Evolutionary conservation across 2,888 invertebrate species (phyloP), one percentile per base, ranked within the genome.

Genomic region (Phaonia tiefii): DNA sequence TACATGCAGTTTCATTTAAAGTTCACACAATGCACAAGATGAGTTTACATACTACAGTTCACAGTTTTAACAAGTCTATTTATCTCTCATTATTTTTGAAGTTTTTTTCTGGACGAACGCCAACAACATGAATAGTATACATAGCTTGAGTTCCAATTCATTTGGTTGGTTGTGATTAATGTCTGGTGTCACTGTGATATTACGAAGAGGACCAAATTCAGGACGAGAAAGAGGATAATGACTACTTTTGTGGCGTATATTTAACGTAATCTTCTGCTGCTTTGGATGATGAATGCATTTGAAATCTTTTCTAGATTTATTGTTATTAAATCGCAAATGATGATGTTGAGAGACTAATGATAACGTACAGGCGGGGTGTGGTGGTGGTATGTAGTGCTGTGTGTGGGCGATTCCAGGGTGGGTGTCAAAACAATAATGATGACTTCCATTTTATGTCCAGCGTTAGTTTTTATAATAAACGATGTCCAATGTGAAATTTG

Each of bases 251-350:
- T 3, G 58, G 31, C 31, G n/a, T n/a, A 37, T 60, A 31, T 15
- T 37, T 31, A 31, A 17, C 17, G 56, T n/a, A 26, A 13, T 13
- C 56, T 31, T 8, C 8, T 26, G 56, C 10, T 13, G n/a, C 26
- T 56, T 3, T 8, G 2, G 60, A 60, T 60, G 60, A 77, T 74
- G 65, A 74, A 74, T 77, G 44, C 71, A 60, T 22, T 71, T 71
- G 31, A 76, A 80, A 76, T 80, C 76, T 76, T 65, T 76, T 44
- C 54, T 42, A 58, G 73, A 80, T 80, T 71, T 77, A 77, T 77
- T 74, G 66, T 60, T 76, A 77, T 77, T 80, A 70, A 77, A 77
- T 71, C 77, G 25, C 58, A 70, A 80, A 77, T 60, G 75, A 73
- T 73, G 26, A 51, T 71, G 44, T 76, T 15, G 71, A 37, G 66